Percentiles rank a stretch among this genome's conserved stretches.
These are phyloP conservation scores for Zaprionus inermis DNA, from an alignment of 1,140 invertebrate species.

Conservation along the genomic window DNA sequence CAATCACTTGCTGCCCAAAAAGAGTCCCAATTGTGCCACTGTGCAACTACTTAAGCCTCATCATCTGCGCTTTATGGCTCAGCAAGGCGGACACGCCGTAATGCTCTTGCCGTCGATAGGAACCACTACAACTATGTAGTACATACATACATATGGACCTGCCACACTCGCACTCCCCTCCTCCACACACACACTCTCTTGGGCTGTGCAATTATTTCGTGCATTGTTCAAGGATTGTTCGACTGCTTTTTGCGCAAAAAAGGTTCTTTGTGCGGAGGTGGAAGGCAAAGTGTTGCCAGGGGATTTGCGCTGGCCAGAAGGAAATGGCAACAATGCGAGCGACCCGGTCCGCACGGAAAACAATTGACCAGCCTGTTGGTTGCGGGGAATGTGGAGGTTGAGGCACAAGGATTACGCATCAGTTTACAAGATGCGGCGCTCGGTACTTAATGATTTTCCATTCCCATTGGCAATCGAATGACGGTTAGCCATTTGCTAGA, in stretches of 20 bases:
- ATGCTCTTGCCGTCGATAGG: slow-evolving; percentile 51
- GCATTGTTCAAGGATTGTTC: slow-evolving; percentile 79
- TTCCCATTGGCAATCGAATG: slow-evolving; percentile 20
- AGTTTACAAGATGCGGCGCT: slow-evolving; percentile 73
- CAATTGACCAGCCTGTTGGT: slow-evolving; percentile 57
- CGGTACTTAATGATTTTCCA: slow-evolving; percentile 73
- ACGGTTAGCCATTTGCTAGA: slow-evolving; percentile 46
- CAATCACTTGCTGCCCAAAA: slow-evolving; percentile 60
- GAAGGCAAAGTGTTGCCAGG: slow-evolving; percentile 75
- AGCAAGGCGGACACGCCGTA: slow-evolving; percentile 42
- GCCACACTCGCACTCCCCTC: not conserved
- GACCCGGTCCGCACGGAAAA: slow-evolving; percentile 49
- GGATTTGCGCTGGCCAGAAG: slow-evolving; percentile 65
- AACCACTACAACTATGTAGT: slow-evolving; percentile 50
- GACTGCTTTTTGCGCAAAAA: slow-evolving; percentile 62
- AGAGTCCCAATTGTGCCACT: slow-evolving; percentile 46
- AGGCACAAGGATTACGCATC: slow-evolving; percentile 67
- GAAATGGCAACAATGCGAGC: slow-evolving; percentile 14
- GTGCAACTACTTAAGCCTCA: slow-evolving; percentile 73
- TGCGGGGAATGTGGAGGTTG: too few relatives aligned
- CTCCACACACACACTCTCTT: slow-evolving; percentile 12
- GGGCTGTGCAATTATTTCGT: slow-evolving; percentile 71
- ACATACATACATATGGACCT: not conserved
- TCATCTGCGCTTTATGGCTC: slow-evolving; percentile 76
- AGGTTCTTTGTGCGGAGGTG: slow-evolving; percentile 62